Percentiles rank a stretch among this genome's conserved stretches.
Conservation (phyloP, 2,113 vertebrate species). For the Limnothrissa miodon region DNA sequence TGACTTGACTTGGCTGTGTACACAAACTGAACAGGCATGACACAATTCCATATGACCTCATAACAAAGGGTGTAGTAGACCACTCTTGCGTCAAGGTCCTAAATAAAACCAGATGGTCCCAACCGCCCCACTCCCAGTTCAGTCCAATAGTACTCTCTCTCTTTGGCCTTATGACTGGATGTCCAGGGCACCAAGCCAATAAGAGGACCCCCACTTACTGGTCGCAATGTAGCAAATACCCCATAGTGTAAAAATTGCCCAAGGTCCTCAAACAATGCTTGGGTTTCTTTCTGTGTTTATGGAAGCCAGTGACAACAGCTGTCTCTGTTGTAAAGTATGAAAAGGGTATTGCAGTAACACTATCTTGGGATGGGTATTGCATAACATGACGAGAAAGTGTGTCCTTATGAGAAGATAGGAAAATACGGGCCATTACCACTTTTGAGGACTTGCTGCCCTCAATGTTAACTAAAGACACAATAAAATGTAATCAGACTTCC, state of each 20-base stretch:
- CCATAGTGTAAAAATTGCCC: not conserved
- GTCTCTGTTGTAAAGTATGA: not conserved
- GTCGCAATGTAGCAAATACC: not conserved
- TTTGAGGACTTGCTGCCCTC: not conserved
- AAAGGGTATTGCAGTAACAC: not conserved
- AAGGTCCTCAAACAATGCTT: not conserved
- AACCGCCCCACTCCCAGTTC: not conserved
- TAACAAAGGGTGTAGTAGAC: slow-evolving; percentile 43
- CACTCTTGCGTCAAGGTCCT: slow-evolving; percentile 52
- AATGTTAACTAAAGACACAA: not conserved
- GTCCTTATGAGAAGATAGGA: not conserved
- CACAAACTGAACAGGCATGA: slow-evolving; percentile 14
- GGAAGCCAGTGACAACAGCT: not conserved
- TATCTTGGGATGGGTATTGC: not conserved
- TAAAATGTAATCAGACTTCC: not conserved
- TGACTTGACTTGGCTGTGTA: not conserved
- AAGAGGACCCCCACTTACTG: not conserved
- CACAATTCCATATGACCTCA: slow-evolving; percentile 55
- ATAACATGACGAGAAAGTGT: not conserved
- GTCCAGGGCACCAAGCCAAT: slow-evolving; percentile 4
- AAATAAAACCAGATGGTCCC: slow-evolving; percentile 66
- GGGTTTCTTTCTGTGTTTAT: not conserved
- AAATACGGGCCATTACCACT: not conserved
- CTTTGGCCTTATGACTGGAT: not conserved
- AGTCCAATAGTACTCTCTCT: not conserved